Conservation (phyloP, 2,113 vertebrate genomes). For the Labeo rohita region DNA sequence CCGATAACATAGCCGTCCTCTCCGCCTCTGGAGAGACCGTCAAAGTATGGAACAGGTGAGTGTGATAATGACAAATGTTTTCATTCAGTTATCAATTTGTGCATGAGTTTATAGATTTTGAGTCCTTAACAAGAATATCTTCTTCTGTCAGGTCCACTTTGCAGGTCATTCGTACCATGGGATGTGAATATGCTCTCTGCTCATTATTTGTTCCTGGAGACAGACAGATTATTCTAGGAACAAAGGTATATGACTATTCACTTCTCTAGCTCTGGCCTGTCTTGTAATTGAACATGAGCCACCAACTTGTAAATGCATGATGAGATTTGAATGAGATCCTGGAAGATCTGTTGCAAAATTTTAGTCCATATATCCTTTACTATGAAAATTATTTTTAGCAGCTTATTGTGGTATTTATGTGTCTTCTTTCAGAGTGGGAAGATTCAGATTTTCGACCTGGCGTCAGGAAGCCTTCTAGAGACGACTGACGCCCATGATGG, state of each 20-base stretch:
- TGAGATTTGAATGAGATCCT: background rate
- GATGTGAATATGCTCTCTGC: slow-evolving; percentile 91
- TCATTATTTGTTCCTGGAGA: slow-evolving; percentile 95
- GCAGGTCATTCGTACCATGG: slow-evolving; percentile 95
- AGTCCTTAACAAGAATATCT: slow-evolving; percentile 8
- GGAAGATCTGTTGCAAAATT: background rate
- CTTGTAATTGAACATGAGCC: background rate
- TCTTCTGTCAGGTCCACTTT: slow-evolving; percentile 80
- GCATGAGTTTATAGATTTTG: slow-evolving; percentile 31
- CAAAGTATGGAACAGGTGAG: slow-evolving; percentile 97
- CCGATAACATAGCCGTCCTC: slow-evolving; percentile 93
- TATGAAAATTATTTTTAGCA: background rate
- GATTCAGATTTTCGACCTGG: slow-evolving; percentile 92
- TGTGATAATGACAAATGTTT: background rate
- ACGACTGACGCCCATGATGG: slow-evolving; percentile 81
- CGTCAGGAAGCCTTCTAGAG: slow-evolving; percentile 88
- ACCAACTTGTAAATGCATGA: background rate
- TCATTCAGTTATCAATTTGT: background rate
- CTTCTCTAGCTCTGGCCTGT: background rate
- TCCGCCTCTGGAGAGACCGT: slow-evolving; percentile 91
- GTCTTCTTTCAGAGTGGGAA: slow-evolving; percentile 82
- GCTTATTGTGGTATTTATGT: background rate
- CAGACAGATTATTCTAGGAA: slow-evolving; percentile 90
- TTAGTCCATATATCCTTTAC: background rate
- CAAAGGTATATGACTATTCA: slow-evolving; percentile 81